Evolutionary conservation across 2,797 vertebrate species (phyloP).

Genomic region (Eutrigla gurnardus): DNA sequence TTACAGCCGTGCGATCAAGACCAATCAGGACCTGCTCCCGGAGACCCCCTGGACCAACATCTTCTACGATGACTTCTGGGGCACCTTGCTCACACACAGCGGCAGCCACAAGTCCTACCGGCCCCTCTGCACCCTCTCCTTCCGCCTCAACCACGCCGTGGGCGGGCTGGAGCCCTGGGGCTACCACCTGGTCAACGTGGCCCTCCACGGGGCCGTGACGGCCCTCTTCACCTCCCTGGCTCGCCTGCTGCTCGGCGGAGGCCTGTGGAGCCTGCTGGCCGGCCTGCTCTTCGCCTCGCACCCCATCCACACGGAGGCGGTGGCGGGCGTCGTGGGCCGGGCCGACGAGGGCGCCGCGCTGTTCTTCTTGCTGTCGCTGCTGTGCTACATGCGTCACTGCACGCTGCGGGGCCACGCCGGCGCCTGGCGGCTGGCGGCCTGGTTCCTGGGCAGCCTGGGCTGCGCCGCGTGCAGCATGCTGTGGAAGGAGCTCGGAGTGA

Average conservation of each 20-base stretch:
- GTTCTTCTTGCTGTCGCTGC: constrained; percentile 94
- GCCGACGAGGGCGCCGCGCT: constrained; percentile 95
- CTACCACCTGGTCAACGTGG: constrained; percentile 95
- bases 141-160: constrained; percentile 93
- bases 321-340: constrained; percentile 94
- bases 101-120: constrained; percentile 99
- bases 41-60: constrained; percentile 97
- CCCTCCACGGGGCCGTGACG: constrained; percentile 91
- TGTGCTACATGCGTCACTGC: constrained; percentile 94
- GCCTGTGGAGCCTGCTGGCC: constrained; percentile 93
- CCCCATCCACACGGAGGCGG: constrained; percentile 96
- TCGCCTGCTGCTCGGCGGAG: constrained; percentile 90
- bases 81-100: constrained; percentile 96
- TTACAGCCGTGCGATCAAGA: constrained; percentile 98
- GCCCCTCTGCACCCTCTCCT: constrained; percentile 97
- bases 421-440: constrained; percentile 75
- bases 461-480: constrained; percentile 96
- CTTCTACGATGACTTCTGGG: constrained; percentile 99
- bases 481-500: constrained; percentile 99
- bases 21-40: constrained; percentile 97
- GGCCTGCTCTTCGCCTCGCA: constrained; percentile 96
- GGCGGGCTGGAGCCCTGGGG: constrained; percentile 96
- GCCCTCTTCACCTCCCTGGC: constrained; percentile 93
- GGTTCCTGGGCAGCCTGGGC: constrained; percentile 89
- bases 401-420: constrained; percentile 80